A percentile compares a stretch with the other conserved stretches of the same genome.
Conservation (phyloP, 2,888 invertebrate genomes). For the Drosophila nigritarsus region DNA sequence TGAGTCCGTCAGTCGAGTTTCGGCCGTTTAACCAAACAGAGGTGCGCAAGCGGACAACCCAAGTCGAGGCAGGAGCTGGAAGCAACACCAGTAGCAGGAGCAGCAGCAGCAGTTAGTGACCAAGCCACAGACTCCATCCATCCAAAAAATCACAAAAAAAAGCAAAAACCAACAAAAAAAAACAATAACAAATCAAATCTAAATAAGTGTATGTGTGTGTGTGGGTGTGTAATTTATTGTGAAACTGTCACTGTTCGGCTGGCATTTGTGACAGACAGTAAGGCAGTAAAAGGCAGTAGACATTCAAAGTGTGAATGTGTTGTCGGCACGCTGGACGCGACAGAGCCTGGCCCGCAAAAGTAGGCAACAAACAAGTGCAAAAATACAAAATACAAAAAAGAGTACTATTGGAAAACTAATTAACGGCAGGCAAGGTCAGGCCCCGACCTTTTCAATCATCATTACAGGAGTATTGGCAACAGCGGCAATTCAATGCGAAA, state of each 20-base stretch:
- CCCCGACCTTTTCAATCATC: constrained; percentile 47
- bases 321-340: constrained; percentile 16
- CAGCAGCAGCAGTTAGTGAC: constrained; percentile 25
- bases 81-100: constrained; percentile 24
- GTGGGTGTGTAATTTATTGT: constrained; percentile 21
- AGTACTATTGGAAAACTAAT: constrained; percentile 66
- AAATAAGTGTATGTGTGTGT: constrained; percentile 14
- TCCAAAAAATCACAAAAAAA: constrained; percentile 12
- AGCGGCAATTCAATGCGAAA: constrained; percentile 22
- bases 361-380: constrained; percentile 36
- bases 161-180: neutral
- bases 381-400: neutral
- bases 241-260: constrained; percentile 18
- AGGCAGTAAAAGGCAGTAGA: neutral
- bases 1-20: constrained; percentile 81
- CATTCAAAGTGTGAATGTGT: constrained; percentile 21
- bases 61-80: constrained; percentile 31
- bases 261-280: constrained; percentile 42
- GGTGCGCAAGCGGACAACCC: constrained; percentile 75
- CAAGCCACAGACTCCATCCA: constrained; percentile 38
- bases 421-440: constrained; percentile 48
- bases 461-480: constrained; percentile 37
- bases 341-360: constrained; percentile 13
- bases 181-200: constrained; percentile 31
- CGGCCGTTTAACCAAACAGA: constrained; percentile 81